phyloP scores from a whole-genome alignment of 2,888 invertebrate genomes.

The Machimus rusticus region DNA sequence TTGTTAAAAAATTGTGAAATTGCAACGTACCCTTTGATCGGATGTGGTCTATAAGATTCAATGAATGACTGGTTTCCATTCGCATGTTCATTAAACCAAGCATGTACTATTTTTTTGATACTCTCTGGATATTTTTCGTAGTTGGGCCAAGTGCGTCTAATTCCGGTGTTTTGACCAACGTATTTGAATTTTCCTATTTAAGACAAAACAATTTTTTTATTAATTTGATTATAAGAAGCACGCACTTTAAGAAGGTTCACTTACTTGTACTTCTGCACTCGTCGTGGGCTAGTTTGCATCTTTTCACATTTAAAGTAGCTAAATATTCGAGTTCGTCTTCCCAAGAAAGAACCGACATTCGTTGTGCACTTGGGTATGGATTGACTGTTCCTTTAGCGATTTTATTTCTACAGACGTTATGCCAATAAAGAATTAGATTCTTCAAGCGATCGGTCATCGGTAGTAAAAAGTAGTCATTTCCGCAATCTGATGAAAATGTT shows the following conservation, averaged over 20 bases:
- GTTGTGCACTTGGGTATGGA: conserved; percentile 42
- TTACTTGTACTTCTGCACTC: conserved; percentile 49
- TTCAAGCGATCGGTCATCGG: conserved; percentile 56
- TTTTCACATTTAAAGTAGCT: conserved; percentile 50
- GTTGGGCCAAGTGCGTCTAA: conserved; percentile 25
- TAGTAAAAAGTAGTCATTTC: conserved; percentile 49
- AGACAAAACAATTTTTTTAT: not conserved
- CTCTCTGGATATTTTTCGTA: not conserved
- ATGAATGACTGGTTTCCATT: conserved; percentile 43
- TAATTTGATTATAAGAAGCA: not conserved
- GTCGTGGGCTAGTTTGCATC: conserved; percentile 48
- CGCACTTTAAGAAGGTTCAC: not conserved
- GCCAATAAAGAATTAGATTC: conserved; percentile 56
- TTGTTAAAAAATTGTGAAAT: not conserved
- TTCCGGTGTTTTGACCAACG: conserved; percentile 49
- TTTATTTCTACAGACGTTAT: conserved; percentile 49
- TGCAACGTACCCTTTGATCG: conserved; percentile 32
- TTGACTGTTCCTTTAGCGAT: conserved; percentile 47
- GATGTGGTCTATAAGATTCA: conserved; percentile 8
- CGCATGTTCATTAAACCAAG: conserved; percentile 49
- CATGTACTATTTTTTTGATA: not conserved
- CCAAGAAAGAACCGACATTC: conserved; percentile 50
- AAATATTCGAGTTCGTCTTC: conserved; percentile 48
- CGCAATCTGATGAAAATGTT: conserved; percentile 39
- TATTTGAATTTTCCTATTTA: conserved; percentile 38